Conservation (phyloP, 2,113 vertebrate species). For the Rhinogobius similis region DNA sequence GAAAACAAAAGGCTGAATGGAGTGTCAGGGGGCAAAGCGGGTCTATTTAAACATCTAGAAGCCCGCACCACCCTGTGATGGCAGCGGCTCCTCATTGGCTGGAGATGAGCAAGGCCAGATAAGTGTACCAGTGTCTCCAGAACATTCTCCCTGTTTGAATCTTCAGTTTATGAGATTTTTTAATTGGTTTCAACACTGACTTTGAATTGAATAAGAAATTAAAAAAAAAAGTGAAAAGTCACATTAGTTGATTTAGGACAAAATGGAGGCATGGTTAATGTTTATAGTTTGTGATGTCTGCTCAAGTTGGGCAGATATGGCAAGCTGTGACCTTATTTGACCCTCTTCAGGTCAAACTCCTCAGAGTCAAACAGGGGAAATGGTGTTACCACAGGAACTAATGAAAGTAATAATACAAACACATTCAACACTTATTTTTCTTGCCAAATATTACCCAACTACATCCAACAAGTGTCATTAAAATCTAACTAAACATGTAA, state of each 20-base stretch:
- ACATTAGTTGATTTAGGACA: not conserved
- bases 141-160: conserved; percentile 14
- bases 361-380: not conserved
- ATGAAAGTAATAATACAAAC: not conserved
- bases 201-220: not conserved
- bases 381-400: not conserved
- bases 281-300: not conserved
- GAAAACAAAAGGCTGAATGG: conserved; percentile 40
- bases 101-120: conserved; percentile 57
- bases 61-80: conserved; percentile 22
- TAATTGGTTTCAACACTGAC: not conserved
- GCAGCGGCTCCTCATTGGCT: conserved; percentile 47
- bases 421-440: not conserved
- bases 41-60: conserved; percentile 45
- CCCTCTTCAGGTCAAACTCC: not conserved
- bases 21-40: not conserved
- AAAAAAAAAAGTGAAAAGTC: not conserved
- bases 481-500: too few species aligned
- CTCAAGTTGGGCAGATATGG: not conserved
- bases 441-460: not conserved
- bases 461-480: too few species aligned
- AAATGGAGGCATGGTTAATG: not conserved
- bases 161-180: not conserved
- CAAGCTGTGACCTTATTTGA: not conserved
- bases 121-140: conserved; percentile 30